These are phyloP conservation scores for Athalia circularis DNA, from an alignment of 2,888 invertebrate genomes.

Conservation along the genomic window DNA sequence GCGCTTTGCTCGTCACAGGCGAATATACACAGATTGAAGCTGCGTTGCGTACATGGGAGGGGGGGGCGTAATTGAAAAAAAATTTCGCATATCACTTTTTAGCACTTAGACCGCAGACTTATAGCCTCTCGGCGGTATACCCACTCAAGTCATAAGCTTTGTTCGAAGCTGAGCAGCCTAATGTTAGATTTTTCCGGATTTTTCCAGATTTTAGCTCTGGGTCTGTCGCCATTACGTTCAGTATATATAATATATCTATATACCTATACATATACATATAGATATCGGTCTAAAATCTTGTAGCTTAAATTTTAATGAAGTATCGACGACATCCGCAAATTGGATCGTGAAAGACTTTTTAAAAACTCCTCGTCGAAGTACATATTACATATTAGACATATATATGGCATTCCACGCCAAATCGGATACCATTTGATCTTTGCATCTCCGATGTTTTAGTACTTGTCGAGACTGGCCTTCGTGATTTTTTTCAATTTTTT, in stretches of 20 bases:
- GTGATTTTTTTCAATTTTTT: too few species aligned
- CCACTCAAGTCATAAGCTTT: constrained; percentile 39
- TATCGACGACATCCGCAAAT: neutral
- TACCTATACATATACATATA: constrained; percentile 3
- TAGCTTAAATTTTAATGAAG: constrained; percentile 37
- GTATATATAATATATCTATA: neutral
- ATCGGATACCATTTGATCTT: too few species aligned
- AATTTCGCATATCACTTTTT: constrained; percentile 36
- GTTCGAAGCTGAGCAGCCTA: constrained; percentile 22
- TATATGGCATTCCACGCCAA: too few species aligned
- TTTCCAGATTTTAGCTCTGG: too few species aligned
- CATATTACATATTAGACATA: too few species aligned
- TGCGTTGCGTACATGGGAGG: neutral
- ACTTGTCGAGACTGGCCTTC: too few species aligned
- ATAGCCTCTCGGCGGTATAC: neutral
- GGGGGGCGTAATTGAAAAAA: constrained; percentile 19
- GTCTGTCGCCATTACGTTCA: too few species aligned
- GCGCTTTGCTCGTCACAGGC: neutral
- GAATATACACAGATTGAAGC: neutral
- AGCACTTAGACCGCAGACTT: neutral
- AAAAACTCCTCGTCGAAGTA: too few species aligned
- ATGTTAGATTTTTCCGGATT: too few species aligned
- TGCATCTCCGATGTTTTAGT: too few species aligned
- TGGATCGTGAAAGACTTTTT: neutral
- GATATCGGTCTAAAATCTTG: constrained; percentile 30